Percentiles rank a stretch among this genome's conserved stretches.
Evolutionary conservation across 2,113 vertebrate species (phyloP).

Genomic region (Suricata suricatta): DNA sequence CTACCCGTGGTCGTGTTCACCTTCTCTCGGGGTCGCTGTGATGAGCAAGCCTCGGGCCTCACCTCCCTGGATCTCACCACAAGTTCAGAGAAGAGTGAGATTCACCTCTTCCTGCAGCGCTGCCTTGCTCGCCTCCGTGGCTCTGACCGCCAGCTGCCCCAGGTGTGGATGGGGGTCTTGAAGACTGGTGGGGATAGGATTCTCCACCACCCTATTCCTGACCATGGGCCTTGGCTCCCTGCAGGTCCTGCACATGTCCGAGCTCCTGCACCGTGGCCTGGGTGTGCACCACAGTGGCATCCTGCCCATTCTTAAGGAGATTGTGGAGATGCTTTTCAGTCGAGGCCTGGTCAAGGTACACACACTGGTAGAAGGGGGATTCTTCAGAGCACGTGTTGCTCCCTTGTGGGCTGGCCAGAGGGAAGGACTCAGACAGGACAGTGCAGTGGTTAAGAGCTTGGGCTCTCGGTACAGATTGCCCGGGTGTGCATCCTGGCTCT

Average conservation of each 20-base stretch:
- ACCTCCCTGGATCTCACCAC: conserved; percentile 91
- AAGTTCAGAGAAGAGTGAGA: conserved; percentile 90
- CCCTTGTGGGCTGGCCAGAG: too few relatives aligned
- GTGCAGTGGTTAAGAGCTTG: not conserved
- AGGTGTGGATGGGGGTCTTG: conserved; percentile 81
- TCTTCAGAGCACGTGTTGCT: too few relatives aligned
- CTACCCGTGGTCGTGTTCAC: conserved; percentile 95
- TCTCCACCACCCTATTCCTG: rapidly evolving
- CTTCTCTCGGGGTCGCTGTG: conserved; percentile 93
- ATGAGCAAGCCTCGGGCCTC: conserved; percentile 91
- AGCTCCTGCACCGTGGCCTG: conserved; percentile 91
- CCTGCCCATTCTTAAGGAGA: conserved; percentile 95
- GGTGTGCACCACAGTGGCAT: conserved; percentile 95
- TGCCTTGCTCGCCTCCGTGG: conserved; percentile 93
- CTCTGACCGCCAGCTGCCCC: conserved; percentile 92
- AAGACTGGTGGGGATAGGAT: rapidly evolving
- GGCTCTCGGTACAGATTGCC: not conserved
- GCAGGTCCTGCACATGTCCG: conserved; percentile 91
- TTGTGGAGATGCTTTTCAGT: conserved; percentile 96
- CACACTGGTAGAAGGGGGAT: not conserved
- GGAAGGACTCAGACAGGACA: not conserved
- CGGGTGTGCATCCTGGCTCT: not conserved
- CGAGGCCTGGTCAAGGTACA: conserved; percentile 87
- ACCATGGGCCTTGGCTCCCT: not conserved
- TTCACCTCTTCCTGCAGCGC: conserved; percentile 93